Conservation (phyloP, 2,888 invertebrate species). For the Eupithecia subfuscata region DNA sequence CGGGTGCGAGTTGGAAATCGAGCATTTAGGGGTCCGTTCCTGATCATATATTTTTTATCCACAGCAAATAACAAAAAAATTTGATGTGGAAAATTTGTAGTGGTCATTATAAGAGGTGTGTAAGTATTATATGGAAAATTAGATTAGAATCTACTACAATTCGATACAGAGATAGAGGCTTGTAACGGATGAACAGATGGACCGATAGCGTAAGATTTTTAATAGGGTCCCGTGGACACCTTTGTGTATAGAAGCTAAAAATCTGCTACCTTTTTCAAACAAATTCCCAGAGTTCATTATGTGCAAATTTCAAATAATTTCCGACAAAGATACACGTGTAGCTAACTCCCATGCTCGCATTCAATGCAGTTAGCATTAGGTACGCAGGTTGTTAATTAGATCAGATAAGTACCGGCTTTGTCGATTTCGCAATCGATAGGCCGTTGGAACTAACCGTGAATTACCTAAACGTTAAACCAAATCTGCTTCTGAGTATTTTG, state of each 20-base stretch:
- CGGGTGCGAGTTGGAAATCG: background rate
- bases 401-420: slow-evolving; percentile 10
- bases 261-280: background rate
- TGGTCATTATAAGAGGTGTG: background rate
- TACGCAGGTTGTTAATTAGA: background rate
- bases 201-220: background rate
- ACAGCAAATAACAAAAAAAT: background rate
- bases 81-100: background rate
- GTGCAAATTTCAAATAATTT: slow-evolving; percentile 1
- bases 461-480: background rate
- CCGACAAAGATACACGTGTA: background rate
- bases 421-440: background rate
- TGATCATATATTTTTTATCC: background rate
- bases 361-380: background rate
- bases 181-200: background rate
- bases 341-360: background rate
- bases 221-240: background rate
- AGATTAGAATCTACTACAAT: background rate
- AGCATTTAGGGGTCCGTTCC: background rate
- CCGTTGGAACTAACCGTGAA: background rate
- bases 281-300: background rate
- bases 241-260: background rate
- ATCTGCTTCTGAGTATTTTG: too few relatives aligned
- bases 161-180: background rate
- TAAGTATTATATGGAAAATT: background rate